phyloP scores from a whole-genome alignment of 2,113 vertebrate genomes.

The Aplodontia rufa region DNA sequence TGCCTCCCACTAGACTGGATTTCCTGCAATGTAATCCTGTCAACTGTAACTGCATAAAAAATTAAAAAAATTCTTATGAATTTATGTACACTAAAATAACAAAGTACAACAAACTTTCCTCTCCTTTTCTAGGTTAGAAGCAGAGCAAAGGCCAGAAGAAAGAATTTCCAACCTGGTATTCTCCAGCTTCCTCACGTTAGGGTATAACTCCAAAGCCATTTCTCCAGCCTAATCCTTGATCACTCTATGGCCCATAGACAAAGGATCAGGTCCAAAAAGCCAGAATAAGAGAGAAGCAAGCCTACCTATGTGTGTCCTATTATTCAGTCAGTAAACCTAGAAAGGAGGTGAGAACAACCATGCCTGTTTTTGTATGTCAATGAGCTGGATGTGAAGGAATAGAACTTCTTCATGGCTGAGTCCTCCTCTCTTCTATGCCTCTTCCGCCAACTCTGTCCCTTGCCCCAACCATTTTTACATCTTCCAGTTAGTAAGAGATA shows the following conservation, averaged over 20 bases:
- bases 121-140: background rate
- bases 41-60: background rate
- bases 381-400: background rate
- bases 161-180: background rate
- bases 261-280: background rate
- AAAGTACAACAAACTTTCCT: background rate
- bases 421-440: background rate
- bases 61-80: background rate
- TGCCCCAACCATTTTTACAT: slow-evolving; percentile 21
- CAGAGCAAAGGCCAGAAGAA: background rate
- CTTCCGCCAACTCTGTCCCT: background rate
- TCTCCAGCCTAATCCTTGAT: background rate
- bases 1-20: background rate
- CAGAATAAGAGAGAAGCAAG: background rate
- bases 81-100: background rate
- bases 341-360: background rate
- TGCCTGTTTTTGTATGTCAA: background rate
- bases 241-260: background rate
- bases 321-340: background rate
- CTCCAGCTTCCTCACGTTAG: background rate
- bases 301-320: background rate
- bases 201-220: background rate
- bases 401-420: background rate
- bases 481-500: slow-evolving; percentile 39
- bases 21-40: background rate